A percentile compares a stretch with the other conserved stretches of the same genome.
Conservation (phyloP, 2,888 invertebrate genomes). For the Neelides folsomi region DNA sequence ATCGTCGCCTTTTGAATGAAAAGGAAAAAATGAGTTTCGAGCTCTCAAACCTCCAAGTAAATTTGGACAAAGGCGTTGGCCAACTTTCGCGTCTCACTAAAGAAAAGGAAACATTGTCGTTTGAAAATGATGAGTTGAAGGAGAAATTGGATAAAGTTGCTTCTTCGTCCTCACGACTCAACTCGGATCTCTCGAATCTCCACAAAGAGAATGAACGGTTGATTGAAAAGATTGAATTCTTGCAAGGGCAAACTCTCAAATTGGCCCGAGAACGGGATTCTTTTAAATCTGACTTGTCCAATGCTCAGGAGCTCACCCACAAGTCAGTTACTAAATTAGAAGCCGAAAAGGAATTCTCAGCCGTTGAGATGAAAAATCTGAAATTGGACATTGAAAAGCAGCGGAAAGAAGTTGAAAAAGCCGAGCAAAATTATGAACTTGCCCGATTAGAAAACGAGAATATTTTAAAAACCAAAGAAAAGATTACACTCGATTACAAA, state of each 20-base stretch:
- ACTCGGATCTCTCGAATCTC: conserved; percentile 48
- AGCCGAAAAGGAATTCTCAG: conserved; percentile 16
- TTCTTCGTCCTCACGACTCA: conserved; percentile 45
- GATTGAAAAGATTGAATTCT: conserved; percentile 67
- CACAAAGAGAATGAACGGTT: conserved; percentile 81
- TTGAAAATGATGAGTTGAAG: neutral
- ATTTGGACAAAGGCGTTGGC: conserved; percentile 83
- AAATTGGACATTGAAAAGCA: too few species aligned
- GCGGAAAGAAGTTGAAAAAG: too few species aligned
- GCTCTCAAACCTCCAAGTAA: conserved; percentile 77
- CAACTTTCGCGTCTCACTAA: too few species aligned
- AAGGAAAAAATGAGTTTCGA: conserved; percentile 82
- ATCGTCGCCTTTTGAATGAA: conserved; percentile 67
- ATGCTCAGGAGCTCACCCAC: conserved; percentile 54
- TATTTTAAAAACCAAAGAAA: too few species aligned
- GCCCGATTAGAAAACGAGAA: too few species aligned
- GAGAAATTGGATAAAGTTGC: conserved; percentile 25
- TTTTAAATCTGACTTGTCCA: conserved; percentile 67
- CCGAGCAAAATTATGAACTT: too few species aligned
- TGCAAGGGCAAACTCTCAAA: conserved; percentile 66
- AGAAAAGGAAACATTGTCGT: neutral
- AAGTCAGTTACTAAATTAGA: conserved; percentile 4
- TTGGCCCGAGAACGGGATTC: conserved; percentile 73
- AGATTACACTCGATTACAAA: too few species aligned
- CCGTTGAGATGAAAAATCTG: conserved; percentile 7